Evolutionary conservation across 2,797 vertebrate species (phyloP), one percentile per base, ranked within the genome.

Genomic region (Eremophila alpestris): DNA sequence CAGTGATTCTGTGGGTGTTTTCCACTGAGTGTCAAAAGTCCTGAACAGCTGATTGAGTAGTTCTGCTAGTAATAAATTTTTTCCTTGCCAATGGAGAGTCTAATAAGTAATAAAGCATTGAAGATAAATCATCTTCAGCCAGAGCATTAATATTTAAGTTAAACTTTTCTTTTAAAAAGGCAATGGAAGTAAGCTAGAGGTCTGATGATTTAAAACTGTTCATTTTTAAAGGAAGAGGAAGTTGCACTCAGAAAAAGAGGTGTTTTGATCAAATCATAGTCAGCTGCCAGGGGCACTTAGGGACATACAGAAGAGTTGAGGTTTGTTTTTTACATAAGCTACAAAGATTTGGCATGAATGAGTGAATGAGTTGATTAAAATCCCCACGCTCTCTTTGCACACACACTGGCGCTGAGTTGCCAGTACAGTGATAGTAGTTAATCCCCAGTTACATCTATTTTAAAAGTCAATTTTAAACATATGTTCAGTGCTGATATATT

Each of bases 391-490:
- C 36, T 80, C 73, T 93, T 62, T 83, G 77, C 84, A 92, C 83
- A 92, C 83, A 89, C 63, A 70, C 29, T 91, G 67, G 46, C 1
- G 2, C 59, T 78, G 55, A 93, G 89, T 91, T 86, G 63, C 91
- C 76, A 91, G 74, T 52, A 76, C 22, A 71, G 29, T 91, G 70
- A 94, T 80, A 95, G 93, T 74, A 90, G 77, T 86, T 90, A 96
- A 96, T 95, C 78, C 69, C 55, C 51, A 93, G 87, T 59, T 91
- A 92, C 38, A 93, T 88, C 90, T 95, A 85, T 96, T 97, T 96
- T 96, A 95, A 97, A 97, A 95, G 59, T 95, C 70, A 93, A 75
- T 96, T 96, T 96, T 85, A 92, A 96, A 94, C 94, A 93, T 93
- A 94, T 96, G 92, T 83, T 96, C 74, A 56, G 62, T 78, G 38